phyloP scores from a whole-genome alignment of 2,888 invertebrate genomes.

The Salpingus planirostris region DNA sequence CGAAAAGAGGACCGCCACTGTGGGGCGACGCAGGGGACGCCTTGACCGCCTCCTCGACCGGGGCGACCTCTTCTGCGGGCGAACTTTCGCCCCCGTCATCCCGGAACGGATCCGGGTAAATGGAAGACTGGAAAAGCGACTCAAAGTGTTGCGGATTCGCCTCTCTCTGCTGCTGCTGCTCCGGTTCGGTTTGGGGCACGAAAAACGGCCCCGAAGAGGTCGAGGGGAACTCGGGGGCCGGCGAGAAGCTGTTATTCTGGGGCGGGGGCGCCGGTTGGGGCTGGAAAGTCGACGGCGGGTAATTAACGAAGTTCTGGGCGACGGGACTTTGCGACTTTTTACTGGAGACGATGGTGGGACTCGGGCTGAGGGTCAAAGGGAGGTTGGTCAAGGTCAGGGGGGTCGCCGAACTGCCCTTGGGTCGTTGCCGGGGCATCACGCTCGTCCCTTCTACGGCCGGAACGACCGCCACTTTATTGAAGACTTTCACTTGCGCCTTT shows the following conservation, averaged over 20 bases:
- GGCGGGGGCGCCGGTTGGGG: background rate
- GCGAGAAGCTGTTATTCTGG: conserved; percentile 15
- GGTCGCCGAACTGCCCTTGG: conserved; percentile 54
- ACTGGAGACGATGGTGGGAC: conserved; percentile 44
- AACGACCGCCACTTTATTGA: conserved; percentile 34
- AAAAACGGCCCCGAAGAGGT: background rate
- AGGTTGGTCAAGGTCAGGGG: conserved; percentile 41
- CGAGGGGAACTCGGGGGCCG: conserved; percentile 17
- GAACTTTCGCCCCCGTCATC: conserved; percentile 38
- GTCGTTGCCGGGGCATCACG: conserved; percentile 74
- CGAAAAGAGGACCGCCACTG: conserved; percentile 26
- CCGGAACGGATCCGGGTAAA: conserved; percentile 64
- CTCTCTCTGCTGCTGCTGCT: conserved; percentile 19
- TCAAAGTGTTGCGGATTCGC: conserved; percentile 42
- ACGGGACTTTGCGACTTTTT: conserved; percentile 40
- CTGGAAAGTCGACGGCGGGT: conserved; percentile 24
- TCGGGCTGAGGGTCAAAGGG: conserved; percentile 47
- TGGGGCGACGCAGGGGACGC: conserved; percentile 29
- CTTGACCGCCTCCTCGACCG: conserved; percentile 15
- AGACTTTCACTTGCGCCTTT: conserved; percentile 44
- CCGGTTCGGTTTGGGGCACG: conserved; percentile 10
- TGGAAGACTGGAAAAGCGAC: conserved; percentile 55
- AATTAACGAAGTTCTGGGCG: conserved; percentile 16
- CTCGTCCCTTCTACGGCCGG: conserved; percentile 62
- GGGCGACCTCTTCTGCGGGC: conserved; percentile 7